A percentile compares a stretch with the other conserved stretches of the same genome.
These are phyloP conservation scores for Hyles lineata DNA, from an alignment of 2,888 invertebrate species.

Conservation along the genomic window DNA sequence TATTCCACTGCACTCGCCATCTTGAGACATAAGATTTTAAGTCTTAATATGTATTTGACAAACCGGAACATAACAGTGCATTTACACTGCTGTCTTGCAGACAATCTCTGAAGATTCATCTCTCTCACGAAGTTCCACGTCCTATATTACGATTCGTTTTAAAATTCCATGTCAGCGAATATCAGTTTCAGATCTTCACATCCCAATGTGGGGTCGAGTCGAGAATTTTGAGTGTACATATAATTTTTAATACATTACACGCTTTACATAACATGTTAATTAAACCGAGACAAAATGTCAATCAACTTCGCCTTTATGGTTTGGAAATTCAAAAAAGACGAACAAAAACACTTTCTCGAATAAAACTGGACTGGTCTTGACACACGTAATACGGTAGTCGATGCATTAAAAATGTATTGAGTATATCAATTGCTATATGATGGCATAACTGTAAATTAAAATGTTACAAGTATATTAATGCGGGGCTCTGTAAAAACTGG, in stretches of 20 bases:
- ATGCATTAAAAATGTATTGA: constrained; percentile 13
- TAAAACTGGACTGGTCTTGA: not conserved
- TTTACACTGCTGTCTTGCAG: no score
- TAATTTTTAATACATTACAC: not conserved
- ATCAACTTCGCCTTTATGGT: constrained; percentile 11
- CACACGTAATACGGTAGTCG: constrained; percentile 18
- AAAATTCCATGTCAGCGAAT: no score
- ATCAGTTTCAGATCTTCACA: no score
- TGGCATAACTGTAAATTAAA: constrained; percentile 9
- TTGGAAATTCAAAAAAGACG: constrained; percentile 13
- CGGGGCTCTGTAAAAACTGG: constrained; percentile 8
- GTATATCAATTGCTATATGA: not conserved
- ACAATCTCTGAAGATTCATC: no score
- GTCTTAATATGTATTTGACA: no score
- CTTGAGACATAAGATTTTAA: no score
- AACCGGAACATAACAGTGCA: no score
- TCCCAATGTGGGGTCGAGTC: not conserved
- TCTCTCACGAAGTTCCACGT: no score
- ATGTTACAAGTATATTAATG: constrained; percentile 19
- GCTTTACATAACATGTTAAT: constrained; percentile 22
- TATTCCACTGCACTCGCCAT: no score
- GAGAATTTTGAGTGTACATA: not conserved
- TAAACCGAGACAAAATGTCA: constrained; percentile 18
- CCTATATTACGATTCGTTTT: no score
- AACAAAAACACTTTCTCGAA: constrained; percentile 19